Evolutionary conservation across 2,888 invertebrate genomes (phyloP), one percentile per base, ranked within the genome.

Genomic region (Torymus texanus): DNA sequence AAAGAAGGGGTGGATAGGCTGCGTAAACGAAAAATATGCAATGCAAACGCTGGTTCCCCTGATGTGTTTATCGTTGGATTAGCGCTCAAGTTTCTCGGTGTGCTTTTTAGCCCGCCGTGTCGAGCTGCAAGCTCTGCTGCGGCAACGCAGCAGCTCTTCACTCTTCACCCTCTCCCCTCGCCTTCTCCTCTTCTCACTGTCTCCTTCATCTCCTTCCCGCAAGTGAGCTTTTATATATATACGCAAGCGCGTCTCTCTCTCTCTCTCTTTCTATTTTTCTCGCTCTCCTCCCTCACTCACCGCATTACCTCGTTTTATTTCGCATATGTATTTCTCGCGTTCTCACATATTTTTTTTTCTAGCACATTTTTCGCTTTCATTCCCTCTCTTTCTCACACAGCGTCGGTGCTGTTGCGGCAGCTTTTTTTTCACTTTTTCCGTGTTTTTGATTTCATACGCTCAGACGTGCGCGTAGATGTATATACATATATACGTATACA

Each of bases 11-110:
- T 21, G 21, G 21, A 2, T 68, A 73, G 62, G 67, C 53, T 55
- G 63, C 21, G 76, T 55, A 75, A 80, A 79, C 72, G 77, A 81
- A 82, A 82, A 83, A 81, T 81, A 81, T 79, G 79, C 71, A 76
- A 81, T 66, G 80, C 67, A 82, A 81, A 81, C 81, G 55, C 41
- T 8, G 24, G n/a, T 24, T 13, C 24, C 55, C 29, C 82, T 80
- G 82, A 82, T 80, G 83, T 83, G 82, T 83, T 83, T 83, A 82
- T 81, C 81, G 83, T 83, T 81, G 81, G 83, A 83, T 83, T 83
- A 83, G 82, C 78, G 80, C 77, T 83, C 61, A 74, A 81, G 82
- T 79, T 81, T 73, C 67, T 75, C 66, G 68, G 13, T 65, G 66
- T 21, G 68, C 72, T 73, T 80, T 75, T 80, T 73, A 68, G 62